Evolutionary conservation across 2,113 vertebrate species (phyloP), one percentile per base, ranked within the genome.

Genomic region (Microtus montanus): DNA sequence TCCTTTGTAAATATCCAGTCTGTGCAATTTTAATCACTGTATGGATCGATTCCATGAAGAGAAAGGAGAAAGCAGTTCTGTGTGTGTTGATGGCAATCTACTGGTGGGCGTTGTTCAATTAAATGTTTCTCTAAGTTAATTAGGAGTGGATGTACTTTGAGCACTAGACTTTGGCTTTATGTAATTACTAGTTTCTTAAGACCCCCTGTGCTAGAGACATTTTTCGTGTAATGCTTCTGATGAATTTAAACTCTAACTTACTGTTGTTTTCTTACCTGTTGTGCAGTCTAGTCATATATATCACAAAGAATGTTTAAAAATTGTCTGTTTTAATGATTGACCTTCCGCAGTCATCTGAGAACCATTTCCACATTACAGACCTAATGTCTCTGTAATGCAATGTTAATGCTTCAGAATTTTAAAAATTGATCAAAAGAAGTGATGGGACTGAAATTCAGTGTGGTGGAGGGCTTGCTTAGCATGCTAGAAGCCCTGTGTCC

Each of bases 231-330:
- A n/a, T 38, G n/a, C 52, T 74, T 90, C 87, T 88, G 14, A 30
- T 28, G 7, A 41, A 64, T 38, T 85, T 58, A 92, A 84, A 35
- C 41, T 79, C 68, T 79, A 88, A 22, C 33, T 92, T 74, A 61
- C 68, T 68, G 35, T 49, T 75, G 73, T 26, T 73, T 96, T 91
- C 92, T 90, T 44, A 66, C 68, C 73, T 88, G 52, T 70, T 77
- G 61, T 28, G 58, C 61, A 92, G 64, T 44, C 68, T 86, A 41
- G 14, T 80, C 47, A 58, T 52, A 24, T 89, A 74, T 89, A 74
- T 61, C 28, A 83, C 33, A 91, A 78, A 82, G 19, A 93, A 63
- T 52, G 19, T 58, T 80, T 80, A n/a, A n/a, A 80, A 80, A 58
- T 61, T 38, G 5, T 61, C n/a, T 82, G 26, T 82, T 61, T 82